Conservation (phyloP, 37 sponge, comb jelly and placozoan genomes). For the Halichondria panicea region DNA sequence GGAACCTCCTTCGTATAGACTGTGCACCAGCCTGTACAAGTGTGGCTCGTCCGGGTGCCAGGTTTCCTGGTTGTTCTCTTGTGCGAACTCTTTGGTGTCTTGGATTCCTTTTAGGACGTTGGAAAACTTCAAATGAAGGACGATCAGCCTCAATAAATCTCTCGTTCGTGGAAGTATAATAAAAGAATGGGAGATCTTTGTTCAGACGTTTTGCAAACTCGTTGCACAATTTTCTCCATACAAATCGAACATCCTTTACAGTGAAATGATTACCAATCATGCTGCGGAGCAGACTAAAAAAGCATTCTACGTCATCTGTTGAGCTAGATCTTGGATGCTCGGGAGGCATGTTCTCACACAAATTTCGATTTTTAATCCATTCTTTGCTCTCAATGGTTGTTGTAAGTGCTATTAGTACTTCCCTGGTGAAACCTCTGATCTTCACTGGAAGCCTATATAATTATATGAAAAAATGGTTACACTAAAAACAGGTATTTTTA, state of each 20-base stretch:
- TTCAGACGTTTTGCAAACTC: neutral
- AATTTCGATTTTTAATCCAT: neutral
- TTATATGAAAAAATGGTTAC: neutral
- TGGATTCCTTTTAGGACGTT: neutral
- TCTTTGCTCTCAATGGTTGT: neutral
- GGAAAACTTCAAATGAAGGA: neutral
- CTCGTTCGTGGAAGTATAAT: neutral
- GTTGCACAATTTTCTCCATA: neutral
- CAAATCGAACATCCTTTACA: neutral
- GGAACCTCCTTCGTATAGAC: neutral
- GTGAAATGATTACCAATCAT: neutral
- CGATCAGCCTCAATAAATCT: neutral
- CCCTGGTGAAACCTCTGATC: neutral
- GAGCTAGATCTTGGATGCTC: neutral
- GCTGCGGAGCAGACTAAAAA: neutral
- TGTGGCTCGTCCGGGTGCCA: neutral
- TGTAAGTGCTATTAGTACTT: neutral
- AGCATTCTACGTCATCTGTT: conserved; percentile 2
- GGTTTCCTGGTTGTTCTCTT: neutral
- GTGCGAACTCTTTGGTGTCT: neutral
- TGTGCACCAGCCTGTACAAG: neutral
- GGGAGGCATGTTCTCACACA: neutral
- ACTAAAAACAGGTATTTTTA: neutral
- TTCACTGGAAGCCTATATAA: neutral
- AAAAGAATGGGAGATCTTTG: no score